Percentiles rank a stretch among this genome's conserved stretches.
These are phyloP conservation scores for Sceloporus undulatus DNA, from an alignment of 2,113 vertebrate genomes.

Conservation along the genomic window DNA sequence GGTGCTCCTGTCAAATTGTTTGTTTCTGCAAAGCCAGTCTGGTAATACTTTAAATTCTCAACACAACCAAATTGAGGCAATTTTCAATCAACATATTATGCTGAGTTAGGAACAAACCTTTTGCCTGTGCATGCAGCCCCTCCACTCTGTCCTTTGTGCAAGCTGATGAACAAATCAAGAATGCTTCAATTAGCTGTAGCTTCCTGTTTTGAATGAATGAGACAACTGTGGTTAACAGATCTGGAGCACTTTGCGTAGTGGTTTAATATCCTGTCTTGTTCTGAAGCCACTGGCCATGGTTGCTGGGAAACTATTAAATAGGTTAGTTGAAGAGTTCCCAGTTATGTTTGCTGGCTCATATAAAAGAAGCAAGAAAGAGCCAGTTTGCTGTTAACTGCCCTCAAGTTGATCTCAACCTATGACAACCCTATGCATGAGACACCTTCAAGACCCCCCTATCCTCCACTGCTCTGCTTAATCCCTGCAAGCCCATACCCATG, in stretches of 20 bases:
- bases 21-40: constrained; percentile 32
- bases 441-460: too few relatives aligned
- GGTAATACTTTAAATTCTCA: constrained; percentile 30
- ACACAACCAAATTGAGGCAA: neutral
- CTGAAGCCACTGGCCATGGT: neutral
- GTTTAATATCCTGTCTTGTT: neutral
- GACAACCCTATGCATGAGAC: too few relatives aligned
- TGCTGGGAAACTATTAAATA: too few relatives aligned
- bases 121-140: neutral
- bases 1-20: constrained; percentile 30
- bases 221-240: neutral
- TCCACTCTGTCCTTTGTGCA: neutral
- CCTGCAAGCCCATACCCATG: too few relatives aligned
- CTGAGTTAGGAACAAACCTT: neutral
- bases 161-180: neutral
- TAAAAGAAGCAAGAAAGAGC: neutral
- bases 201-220: neutral
- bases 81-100: neutral
- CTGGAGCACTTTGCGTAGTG: neutral
- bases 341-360: neutral
- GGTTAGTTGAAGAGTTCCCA: constrained; percentile 3
- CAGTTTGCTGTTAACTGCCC: too few relatives aligned
- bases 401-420: too few relatives aligned
- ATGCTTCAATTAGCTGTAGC: neutral
- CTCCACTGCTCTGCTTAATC: too few relatives aligned